These are phyloP conservation scores for Myrmecobius fasciatus DNA, from an alignment of 2,113 vertebrate genomes.

Conservation along the genomic window DNA sequence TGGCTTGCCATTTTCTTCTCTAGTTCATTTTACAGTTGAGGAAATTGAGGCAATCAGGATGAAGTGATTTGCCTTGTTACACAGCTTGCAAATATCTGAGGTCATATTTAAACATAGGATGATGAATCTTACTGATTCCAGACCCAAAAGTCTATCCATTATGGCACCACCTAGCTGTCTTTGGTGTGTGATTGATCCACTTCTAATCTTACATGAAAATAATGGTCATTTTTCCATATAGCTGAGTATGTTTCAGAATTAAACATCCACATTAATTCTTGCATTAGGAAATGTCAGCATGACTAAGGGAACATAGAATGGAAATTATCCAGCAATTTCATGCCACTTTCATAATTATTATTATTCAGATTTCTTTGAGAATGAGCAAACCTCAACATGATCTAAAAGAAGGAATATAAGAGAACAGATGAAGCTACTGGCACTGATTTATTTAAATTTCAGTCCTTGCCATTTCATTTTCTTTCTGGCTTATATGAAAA, in stretches of 20 bases:
- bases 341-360: not conserved
- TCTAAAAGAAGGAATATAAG: not conserved
- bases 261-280: not conserved
- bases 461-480: not conserved
- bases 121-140: not conserved
- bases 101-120: not conserved
- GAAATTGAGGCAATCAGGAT: not conserved
- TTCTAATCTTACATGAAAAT: not conserved
- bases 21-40: slow-evolving; percentile 16
- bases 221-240: not conserved
- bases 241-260: not conserved
- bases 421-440: not conserved
- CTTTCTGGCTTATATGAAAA: not conserved
- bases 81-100: not conserved
- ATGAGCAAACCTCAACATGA: not conserved
- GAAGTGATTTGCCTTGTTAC: not conserved
- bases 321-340: not conserved
- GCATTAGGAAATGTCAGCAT: not conserved
- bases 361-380: not conserved
- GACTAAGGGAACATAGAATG: not conserved
- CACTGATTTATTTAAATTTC: not conserved
- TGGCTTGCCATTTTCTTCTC: not conserved
- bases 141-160: not conserved
- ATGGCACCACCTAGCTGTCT: not conserved
- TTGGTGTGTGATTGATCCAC: not conserved